phyloP scores from a whole-genome alignment of 2,888 invertebrate genomes.

The Holacanthella duospinosa region DNA sequence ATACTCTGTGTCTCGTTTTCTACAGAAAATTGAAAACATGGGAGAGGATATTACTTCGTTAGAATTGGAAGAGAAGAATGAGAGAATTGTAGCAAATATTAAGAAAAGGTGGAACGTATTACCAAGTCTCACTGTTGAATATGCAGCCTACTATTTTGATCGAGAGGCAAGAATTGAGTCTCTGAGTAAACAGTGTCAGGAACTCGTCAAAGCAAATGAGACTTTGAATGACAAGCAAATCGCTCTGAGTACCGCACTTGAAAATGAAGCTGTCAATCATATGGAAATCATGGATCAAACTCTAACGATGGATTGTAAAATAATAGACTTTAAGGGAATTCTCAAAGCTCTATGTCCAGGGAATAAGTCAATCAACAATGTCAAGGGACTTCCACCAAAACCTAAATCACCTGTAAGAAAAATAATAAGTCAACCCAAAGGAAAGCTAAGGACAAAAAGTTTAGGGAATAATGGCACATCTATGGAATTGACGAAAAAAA shows the following conservation, averaged over 20 bases:
- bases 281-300: constrained; percentile 7
- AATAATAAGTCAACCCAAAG: constrained; percentile 5
- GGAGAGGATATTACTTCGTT: constrained; percentile 71
- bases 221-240: constrained; percentile 27
- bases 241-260: constrained; percentile 24
- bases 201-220: constrained; percentile 45
- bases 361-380: constrained; percentile 18
- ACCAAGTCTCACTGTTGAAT: constrained; percentile 88
- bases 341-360: constrained; percentile 17
- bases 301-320: constrained; percentile 21
- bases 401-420: constrained; percentile 10
- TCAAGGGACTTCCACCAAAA: constrained; percentile 3
- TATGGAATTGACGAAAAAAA: background rate
- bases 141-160: constrained; percentile 85
- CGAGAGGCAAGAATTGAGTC: constrained; percentile 69
- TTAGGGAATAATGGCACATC: background rate
- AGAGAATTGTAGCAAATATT: constrained; percentile 69
- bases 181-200: constrained; percentile 64
- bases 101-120: constrained; percentile 89
- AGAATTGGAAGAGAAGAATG: constrained; percentile 72
- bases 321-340: constrained; percentile 21
- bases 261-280: constrained; percentile 20
- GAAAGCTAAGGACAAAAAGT: constrained; percentile 11
- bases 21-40: constrained; percentile 79
- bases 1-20: constrained; percentile 68